Evolutionary conservation across 2,888 invertebrate genomes (phyloP).

Genomic region (Scaeva pyrastri): DNA sequence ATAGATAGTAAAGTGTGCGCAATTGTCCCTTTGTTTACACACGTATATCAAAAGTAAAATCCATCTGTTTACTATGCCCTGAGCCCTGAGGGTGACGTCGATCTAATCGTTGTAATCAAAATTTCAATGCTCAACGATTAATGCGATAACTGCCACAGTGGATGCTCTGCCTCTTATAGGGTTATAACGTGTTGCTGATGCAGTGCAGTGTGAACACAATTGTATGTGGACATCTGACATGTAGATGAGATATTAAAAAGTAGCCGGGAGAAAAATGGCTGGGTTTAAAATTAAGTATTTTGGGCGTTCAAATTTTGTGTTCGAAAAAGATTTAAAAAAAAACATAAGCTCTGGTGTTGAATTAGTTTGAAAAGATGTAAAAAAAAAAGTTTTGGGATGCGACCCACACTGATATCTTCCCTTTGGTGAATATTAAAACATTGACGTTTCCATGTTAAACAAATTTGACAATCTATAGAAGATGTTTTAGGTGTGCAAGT

Average conservation of each 20-base stretch:
- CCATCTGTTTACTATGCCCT: slow-evolving; percentile 63
- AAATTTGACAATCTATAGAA: too few relatives aligned
- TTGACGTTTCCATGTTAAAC: too few relatives aligned
- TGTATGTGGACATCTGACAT: slow-evolving; percentile 36
- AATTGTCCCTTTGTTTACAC: slow-evolving; percentile 69
- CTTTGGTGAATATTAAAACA: too few relatives aligned
- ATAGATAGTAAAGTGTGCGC: slow-evolving; percentile 54
- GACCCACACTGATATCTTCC: too few relatives aligned
- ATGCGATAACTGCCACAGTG: slow-evolving; percentile 66
- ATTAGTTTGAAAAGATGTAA: too few relatives aligned
- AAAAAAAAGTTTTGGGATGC: too few relatives aligned
- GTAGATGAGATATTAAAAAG: background rate
- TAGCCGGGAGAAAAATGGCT: background rate
- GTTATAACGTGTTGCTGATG: slow-evolving; percentile 35
- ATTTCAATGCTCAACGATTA: slow-evolving; percentile 64
- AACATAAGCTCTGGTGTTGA: background rate
- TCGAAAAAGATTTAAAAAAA: background rate
- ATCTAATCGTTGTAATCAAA: slow-evolving; percentile 67
- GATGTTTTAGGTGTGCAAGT: too few relatives aligned
- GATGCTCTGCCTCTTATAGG: slow-evolving; percentile 42
- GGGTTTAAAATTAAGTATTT: slow-evolving; percentile 3
- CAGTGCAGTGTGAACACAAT: slow-evolving; percentile 9
- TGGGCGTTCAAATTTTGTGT: background rate
- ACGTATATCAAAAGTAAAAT: slow-evolving; percentile 66
- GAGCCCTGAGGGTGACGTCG: slow-evolving; percentile 59